A percentile compares a stretch with the other conserved stretches of the same genome.
Conservation (phyloP, 1,140 invertebrate genomes). For the Eurosta solidaginis region DNA sequence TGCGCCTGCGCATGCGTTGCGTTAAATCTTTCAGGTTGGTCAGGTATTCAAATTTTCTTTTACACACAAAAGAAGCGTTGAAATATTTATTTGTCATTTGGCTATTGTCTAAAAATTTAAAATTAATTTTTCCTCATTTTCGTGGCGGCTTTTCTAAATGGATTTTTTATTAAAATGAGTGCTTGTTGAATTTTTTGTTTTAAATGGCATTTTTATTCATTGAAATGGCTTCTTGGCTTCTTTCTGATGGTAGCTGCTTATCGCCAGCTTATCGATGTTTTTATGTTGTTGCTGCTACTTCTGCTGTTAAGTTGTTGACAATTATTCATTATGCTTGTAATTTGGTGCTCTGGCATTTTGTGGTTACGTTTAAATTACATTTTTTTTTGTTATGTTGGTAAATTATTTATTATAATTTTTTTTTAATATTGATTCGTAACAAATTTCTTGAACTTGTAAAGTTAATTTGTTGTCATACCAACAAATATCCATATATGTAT, state of each 20-base stretch:
- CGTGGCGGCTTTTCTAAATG: background rate
- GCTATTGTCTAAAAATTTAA: constrained; percentile 5
- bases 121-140: constrained; percentile 24
- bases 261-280: background rate
- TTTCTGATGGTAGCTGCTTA: background rate
- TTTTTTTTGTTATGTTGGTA: background rate
- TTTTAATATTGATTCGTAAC: too few relatives aligned
- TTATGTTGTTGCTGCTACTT: background rate
- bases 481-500: background rate
- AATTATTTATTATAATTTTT: background rate
- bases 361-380: background rate
- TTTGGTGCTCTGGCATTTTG: background rate
- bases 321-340: constrained; percentile 7
- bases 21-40: background rate
- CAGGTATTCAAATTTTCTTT: background rate
- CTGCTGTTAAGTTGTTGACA: background rate
- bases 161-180: constrained; percentile 11
- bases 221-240: constrained; percentile 4
- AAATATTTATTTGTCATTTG: constrained; percentile 13
- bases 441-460: background rate
- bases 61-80: constrained; percentile 21
- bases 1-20: background rate
- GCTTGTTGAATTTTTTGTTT: constrained; percentile 19
- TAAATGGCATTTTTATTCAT: background rate
- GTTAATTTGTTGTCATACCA: background rate